Percentiles rank a stretch among this genome's conserved stretches.
phyloP scores from a whole-genome alignment of 2,797 vertebrate species.

The Mormyrops attenuatus region DNA sequence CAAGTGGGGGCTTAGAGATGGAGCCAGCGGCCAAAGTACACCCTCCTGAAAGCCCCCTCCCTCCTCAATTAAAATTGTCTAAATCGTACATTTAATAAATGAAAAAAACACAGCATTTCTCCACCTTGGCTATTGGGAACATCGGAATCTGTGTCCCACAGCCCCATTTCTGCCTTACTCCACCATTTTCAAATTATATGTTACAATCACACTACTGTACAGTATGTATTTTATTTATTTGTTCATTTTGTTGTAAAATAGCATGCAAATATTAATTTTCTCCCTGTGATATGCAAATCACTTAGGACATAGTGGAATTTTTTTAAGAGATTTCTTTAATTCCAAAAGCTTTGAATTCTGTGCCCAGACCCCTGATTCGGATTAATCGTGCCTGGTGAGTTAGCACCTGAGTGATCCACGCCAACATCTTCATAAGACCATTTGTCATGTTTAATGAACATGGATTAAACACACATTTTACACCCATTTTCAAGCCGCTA shows the following conservation, averaged over 20 bases:
- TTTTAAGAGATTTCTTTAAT: conserved; percentile 46
- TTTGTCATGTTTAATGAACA: conserved; percentile 33
- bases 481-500: conserved; percentile 16
- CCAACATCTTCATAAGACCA: conserved; percentile 44
- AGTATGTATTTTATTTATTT: conserved; percentile 49
- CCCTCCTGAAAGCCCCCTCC: conserved; percentile 14
- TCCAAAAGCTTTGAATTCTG: conserved; percentile 50
- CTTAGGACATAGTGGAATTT: conserved; percentile 44
- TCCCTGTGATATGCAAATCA: conserved; percentile 46
- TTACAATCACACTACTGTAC: conserved; percentile 28
- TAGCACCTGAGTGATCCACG: conserved; percentile 40
- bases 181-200: conserved; percentile 20
- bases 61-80: conserved; percentile 15
- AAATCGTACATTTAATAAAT: conserved; percentile 29
- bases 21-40: conserved; percentile 12
- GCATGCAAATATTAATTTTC: conserved; percentile 46
- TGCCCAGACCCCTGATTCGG: conserved; percentile 27
- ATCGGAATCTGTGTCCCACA: conserved; percentile 25
- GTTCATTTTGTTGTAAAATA: conserved; percentile 48
- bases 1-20: neutral
- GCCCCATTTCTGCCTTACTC: conserved; percentile 50
- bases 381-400: conserved; percentile 46
- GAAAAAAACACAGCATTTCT: conserved; percentile 21
- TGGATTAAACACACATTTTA: conserved; percentile 23
- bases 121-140: conserved; percentile 19